phyloP scores from a whole-genome alignment of 2,888 invertebrate species.

The Bedellia somnulentella region DNA sequence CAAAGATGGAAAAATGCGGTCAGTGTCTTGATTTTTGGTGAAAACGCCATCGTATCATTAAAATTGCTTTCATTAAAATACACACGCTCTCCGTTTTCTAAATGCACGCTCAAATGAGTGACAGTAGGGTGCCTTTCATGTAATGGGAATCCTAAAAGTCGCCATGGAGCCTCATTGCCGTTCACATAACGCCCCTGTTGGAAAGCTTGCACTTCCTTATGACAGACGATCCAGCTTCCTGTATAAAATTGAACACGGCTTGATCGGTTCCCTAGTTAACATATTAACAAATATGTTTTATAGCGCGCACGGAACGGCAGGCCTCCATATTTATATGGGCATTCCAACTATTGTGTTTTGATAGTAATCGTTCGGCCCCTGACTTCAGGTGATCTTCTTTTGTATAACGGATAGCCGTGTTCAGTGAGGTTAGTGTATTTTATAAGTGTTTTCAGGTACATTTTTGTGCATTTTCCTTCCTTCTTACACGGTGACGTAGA shows the following conservation, averaged over 20 bases:
- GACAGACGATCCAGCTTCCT: constrained; percentile 7
- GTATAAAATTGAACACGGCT: constrained; percentile 10
- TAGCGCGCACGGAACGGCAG: constrained; percentile 11
- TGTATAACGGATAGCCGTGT: too few relatives aligned
- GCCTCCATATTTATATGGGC: constrained; percentile 11
- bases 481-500: constrained; percentile 6
- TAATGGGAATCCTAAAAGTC: constrained; percentile 10
- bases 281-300: constrained; percentile 13
- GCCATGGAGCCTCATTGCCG: constrained; percentile 12
- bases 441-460: too few relatives aligned
- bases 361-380: too few relatives aligned
- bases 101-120: constrained; percentile 6
- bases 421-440: too few relatives aligned
- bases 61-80: constrained; percentile 12
- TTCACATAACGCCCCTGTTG: constrained; percentile 12
- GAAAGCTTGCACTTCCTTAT: constrained; percentile 11
- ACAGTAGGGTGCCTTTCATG: constrained; percentile 13
- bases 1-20: constrained; percentile 13
- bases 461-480: constrained; percentile 9
- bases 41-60: background rate
- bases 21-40: constrained; percentile 7
- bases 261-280: constrained; percentile 14
- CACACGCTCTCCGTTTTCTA: constrained; percentile 12
- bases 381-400: too few relatives aligned
- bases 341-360: too few relatives aligned